A percentile compares a stretch with the other conserved stretches of the same genome.
Conservation (phyloP, 1,140 invertebrate genomes). For the Liolophura sinensis region DNA sequence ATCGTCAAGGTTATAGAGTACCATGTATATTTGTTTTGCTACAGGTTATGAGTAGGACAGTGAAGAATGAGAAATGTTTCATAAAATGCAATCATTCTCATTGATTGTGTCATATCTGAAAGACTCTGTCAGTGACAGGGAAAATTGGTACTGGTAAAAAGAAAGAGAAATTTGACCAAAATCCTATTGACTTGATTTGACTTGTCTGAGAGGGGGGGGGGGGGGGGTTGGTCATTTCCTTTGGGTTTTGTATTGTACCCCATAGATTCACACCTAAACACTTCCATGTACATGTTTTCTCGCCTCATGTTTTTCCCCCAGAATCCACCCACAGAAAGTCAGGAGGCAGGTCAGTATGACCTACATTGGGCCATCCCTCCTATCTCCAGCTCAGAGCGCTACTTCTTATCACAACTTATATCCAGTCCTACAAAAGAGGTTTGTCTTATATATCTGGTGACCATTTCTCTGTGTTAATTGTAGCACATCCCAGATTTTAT, state of each 20-base stretch:
- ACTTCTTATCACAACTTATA: slow-evolving; percentile 67
- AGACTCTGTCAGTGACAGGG: no score
- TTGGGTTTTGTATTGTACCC: not conserved
- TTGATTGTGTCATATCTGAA: no score
- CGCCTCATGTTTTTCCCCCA: slow-evolving; percentile 38
- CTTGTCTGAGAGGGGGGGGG: no score
- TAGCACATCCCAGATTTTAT: not conserved
- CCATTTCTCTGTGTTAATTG: not conserved
- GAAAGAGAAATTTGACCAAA: no score
- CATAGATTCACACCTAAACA: not conserved
- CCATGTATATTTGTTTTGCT: no score
- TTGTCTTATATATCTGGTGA: slow-evolving; percentile 29
- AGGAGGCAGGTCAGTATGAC: slow-evolving; percentile 60
- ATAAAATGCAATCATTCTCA: no score
- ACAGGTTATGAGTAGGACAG: no score
- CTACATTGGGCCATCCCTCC: slow-evolving; percentile 66
- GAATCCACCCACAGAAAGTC: slow-evolving; percentile 63
- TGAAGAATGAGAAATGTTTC: no score
- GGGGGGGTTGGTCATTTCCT: no score
- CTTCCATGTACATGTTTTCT: slow-evolving; percentile 4
- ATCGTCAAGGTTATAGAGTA: no score
- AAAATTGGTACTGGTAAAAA: no score
- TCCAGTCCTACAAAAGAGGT: slow-evolving; percentile 67
- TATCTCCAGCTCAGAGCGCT: slow-evolving; percentile 63
- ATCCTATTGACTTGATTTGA: no score